phyloP scores from a whole-genome alignment of 2,888 invertebrate genomes.

The Actias luna region DNA sequence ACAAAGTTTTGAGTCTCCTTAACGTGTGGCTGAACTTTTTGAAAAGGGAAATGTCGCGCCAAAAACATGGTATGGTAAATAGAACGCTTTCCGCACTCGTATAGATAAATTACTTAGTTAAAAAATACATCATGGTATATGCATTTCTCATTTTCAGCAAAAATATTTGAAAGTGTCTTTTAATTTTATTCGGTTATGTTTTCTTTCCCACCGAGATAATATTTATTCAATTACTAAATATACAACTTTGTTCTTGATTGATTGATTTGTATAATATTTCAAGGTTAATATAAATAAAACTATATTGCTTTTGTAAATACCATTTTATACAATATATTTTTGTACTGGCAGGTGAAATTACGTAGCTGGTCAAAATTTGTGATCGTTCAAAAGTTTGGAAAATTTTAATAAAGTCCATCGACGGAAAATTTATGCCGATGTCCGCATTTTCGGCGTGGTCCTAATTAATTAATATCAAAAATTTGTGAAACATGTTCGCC shows the following conservation, averaged over 20 bases:
- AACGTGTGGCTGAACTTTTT: no score
- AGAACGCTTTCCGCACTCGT: no score
- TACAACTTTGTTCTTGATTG: no score
- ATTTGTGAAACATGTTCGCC: constrained; percentile 53
- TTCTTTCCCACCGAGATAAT: background rate
- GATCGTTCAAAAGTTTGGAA: constrained; percentile 13
- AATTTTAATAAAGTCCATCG: constrained; percentile 55
- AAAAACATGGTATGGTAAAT: no score
- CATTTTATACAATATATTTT: background rate
- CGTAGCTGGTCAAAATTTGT: constrained; percentile 15
- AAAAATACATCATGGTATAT: no score
- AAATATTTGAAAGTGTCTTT: background rate
- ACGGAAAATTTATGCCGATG: constrained; percentile 49
- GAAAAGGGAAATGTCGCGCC: no score
- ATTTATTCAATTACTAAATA: background rate
- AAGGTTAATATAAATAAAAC: background rate
- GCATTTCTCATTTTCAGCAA: no score
- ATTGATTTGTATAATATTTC: no score
- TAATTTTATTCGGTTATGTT: background rate
- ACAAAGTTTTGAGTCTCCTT: no score
- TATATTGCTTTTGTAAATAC: background rate
- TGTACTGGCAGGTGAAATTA: background rate
- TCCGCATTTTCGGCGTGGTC: constrained; percentile 43
- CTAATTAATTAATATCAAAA: constrained; percentile 65
- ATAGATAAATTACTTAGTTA: no score